phyloP scores from a whole-genome alignment of 2,888 invertebrate species.

The Andrena trimmerana region DNA sequence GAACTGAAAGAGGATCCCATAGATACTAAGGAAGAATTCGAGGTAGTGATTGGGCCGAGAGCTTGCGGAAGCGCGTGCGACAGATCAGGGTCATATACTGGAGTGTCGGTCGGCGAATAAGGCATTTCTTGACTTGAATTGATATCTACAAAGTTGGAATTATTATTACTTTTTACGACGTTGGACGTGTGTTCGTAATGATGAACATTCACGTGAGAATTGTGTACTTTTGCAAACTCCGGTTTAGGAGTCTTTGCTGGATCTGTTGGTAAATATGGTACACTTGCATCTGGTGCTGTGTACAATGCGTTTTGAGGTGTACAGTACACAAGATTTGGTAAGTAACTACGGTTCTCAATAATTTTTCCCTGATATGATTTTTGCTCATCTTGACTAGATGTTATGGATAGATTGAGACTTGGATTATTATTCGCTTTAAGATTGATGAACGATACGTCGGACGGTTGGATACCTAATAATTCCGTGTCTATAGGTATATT shows the following conservation, averaged over 20 bases:
- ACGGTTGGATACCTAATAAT: constrained; percentile 75
- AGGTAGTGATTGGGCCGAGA: constrained; percentile 27
- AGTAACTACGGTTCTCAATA: constrained; percentile 54
- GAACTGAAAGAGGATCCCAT: constrained; percentile 9
- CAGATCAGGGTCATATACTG: constrained; percentile 75
- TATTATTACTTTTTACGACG: constrained; percentile 11
- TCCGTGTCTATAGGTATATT: constrained; percentile 73
- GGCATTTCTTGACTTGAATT: constrained; percentile 68
- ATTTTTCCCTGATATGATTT: constrained; percentile 39
- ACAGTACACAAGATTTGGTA: constrained; percentile 39
- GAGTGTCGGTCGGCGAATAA: constrained; percentile 78
- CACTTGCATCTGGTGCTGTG: constrained; percentile 35
- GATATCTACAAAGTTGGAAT: constrained; percentile 20
- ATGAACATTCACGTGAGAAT: constrained; percentile 16
- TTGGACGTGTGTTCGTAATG: constrained; percentile 11
- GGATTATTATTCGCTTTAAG: constrained; percentile 48
- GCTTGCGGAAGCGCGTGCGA: constrained; percentile 53
- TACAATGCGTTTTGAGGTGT: constrained; percentile 18
- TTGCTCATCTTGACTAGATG: constrained; percentile 26
- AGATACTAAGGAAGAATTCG: constrained; percentile 23
- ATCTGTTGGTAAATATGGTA: constrained; percentile 65
- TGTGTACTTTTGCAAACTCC: constrained; percentile 25
- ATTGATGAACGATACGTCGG: constrained; percentile 74
- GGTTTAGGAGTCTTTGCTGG: constrained; percentile 3
- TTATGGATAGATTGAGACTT: constrained; percentile 21